Percentiles rank a stretch among this genome's conserved stretches.
These are phyloP conservation scores for Cephus pygmeus DNA, from an alignment of 2,888 invertebrate genomes.

Conservation along the genomic window DNA sequence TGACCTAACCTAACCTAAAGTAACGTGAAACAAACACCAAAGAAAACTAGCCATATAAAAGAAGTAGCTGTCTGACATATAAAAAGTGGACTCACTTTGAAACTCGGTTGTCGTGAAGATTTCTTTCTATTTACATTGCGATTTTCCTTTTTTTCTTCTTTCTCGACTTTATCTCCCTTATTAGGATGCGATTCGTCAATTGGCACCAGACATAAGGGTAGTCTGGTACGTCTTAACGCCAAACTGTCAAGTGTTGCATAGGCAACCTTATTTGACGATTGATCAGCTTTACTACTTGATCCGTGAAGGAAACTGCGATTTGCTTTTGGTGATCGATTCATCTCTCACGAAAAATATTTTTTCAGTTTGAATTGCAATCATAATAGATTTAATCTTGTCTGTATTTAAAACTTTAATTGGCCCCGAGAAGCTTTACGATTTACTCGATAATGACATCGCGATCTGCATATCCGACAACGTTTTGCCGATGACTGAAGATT, in stretches of 20 bases:
- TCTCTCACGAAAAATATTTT: slow-evolving; percentile 20
- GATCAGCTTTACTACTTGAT: slow-evolving; percentile 23
- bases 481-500: slow-evolving; percentile 40
- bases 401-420: not conserved
- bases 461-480: not conserved
- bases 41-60: too few species aligned
- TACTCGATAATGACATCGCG: slow-evolving; percentile 2
- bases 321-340: slow-evolving; percentile 42
- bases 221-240: slow-evolving; percentile 51
- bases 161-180: slow-evolving; percentile 13
- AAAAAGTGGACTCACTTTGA: slow-evolving; percentile 33
- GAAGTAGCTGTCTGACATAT: not conserved
- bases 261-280: slow-evolving; percentile 38
- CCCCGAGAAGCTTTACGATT: not conserved
- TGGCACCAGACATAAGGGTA: slow-evolving; percentile 54
- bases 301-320: slow-evolving; percentile 53
- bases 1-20: not conserved
- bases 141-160: slow-evolving; percentile 24
- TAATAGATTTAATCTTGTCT: slow-evolving; percentile 33
- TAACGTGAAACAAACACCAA: not conserved
- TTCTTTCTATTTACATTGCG: slow-evolving; percentile 19
- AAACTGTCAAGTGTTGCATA: slow-evolving; percentile 59
- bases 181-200: slow-evolving; percentile 33
- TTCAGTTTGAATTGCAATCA: slow-evolving; percentile 54
- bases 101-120: slow-evolving; percentile 38